Percentiles rank a stretch among this genome's conserved stretches.
phyloP scores from a whole-genome alignment of 2,888 invertebrate species.

The Hydroisotoma schaefferi region DNA sequence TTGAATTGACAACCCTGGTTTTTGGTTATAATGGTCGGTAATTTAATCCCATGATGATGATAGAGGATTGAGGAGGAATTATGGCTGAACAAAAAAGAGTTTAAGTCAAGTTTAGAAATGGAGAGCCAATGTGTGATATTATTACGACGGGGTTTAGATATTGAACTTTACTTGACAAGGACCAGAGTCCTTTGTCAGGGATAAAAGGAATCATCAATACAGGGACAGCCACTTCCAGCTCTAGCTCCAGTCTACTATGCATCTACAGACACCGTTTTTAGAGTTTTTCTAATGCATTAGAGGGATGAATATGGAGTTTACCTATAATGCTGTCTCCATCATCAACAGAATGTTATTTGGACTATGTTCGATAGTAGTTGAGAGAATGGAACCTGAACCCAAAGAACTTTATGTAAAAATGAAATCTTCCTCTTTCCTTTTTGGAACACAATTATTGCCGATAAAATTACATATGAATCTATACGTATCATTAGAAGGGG shows the following conservation, averaged over 20 bases:
- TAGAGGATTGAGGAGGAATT: conserved; percentile 5
- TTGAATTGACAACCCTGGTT: conserved; percentile 6
- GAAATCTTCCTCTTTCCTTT: conserved; percentile 1
- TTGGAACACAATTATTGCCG: conserved; percentile 8
- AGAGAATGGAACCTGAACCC: no score
- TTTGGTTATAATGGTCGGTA: conserved; percentile 14
- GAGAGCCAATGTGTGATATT: conserved; percentile 6
- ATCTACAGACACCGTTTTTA: not conserved
- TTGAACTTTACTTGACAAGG: conserved; percentile 17
- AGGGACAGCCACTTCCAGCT: conserved; percentile 2
- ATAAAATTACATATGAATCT: conserved; percentile 5
- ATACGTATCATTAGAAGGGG: conserved; percentile 1
- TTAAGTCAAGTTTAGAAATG: conserved; percentile 9
- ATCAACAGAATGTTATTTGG: not conserved
- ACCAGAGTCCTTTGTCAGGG: conserved; percentile 10
- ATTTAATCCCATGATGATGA: conserved; percentile 18
- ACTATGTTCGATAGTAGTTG: no score
- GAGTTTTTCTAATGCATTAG: not conserved
- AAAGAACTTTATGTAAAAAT: no score
- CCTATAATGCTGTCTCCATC: conserved; percentile 11
- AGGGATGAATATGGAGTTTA: no score
- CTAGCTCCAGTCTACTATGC: no score
- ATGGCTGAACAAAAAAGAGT: conserved; percentile 12
- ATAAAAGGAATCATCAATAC: conserved; percentile 11
- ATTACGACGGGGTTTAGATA: conserved; percentile 11